Base-by-base conservation (phyloP, 1,140 invertebrate genomes). In the Lerema accius region DNA sequence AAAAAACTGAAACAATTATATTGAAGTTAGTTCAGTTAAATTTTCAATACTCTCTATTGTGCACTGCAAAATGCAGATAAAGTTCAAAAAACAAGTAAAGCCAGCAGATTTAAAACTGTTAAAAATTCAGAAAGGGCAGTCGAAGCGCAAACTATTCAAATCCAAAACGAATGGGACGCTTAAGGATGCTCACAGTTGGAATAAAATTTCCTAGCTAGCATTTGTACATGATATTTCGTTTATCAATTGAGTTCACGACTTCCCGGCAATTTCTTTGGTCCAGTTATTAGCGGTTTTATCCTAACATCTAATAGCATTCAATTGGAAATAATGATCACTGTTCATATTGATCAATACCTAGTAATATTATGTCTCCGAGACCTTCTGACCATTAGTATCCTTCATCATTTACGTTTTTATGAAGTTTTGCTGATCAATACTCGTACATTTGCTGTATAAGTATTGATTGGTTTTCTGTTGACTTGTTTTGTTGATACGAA, bases 101-200 rank as follows among this genome's bases (percentile, higher is more conserved):
- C 42, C 45, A 19, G 55, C 55, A 58, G 55, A 58, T 58, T 58
- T 58, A 58, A 58, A 58, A 58, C 56, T 59, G 56, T 59, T 48
- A 59, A 59, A 59, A 59, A 59, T 59, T 59, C 56, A 59, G 43
- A 59, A 59, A 59, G 56, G 43, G 43, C 56, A 46, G 32, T 48
- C 56, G 56, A 48, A 59, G 43, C 56, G 56, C 56, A 59, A 59
- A 59, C 56, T 59, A 59, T 59, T 59, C 48, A 59, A 59, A 59
- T 59, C 56, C 56, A 59, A 59, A 59, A 59, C 53, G 53, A 58
- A 58, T 59, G 43, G 53, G 42, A 45, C 40, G 26, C 23, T 43
- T 43, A 58, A 58, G 53, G 53, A 26, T n/a, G 40, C 40, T 58
- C 15, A 17, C 53, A 58, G 37, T 51, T 16, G 49, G 13, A 50